A percentile compares a stretch with the other conserved stretches of the same genome.
Evolutionary conservation across 1,140 invertebrate genomes (phyloP).

Genomic region (Listronotus oregonensis): DNA sequence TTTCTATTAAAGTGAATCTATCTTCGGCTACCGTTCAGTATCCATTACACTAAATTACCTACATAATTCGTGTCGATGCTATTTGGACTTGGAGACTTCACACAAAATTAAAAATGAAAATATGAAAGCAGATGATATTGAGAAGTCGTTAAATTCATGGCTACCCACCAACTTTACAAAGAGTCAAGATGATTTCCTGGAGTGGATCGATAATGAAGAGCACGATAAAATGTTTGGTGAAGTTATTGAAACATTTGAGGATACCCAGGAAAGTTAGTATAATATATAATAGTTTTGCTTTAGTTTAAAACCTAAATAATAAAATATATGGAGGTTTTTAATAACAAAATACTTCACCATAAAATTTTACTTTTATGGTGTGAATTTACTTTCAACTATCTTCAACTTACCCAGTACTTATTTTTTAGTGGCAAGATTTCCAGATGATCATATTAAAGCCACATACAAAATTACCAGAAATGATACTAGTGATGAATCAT

Average conservation of each 20-base stretch:
- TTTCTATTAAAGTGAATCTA: constrained; percentile 69
- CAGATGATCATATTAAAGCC: constrained; percentile 59
- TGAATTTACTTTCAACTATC: too few relatives aligned
- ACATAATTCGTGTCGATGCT: constrained; percentile 78
- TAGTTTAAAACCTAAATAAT: too few relatives aligned
- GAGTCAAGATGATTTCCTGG: constrained; percentile 74
- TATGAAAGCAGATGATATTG: constrained; percentile 82
- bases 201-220: constrained; percentile 69
- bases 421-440: constrained; percentile 38
- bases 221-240: constrained; percentile 44
- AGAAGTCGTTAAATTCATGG: constrained; percentile 67
- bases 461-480: constrained; percentile 83
- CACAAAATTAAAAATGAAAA: constrained; percentile 65
- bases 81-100: constrained; percentile 67
- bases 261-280: constrained; percentile 12
- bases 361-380: too few relatives aligned
- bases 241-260: constrained; percentile 31
- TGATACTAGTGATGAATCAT: constrained; percentile 71
- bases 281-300: too few relatives aligned
- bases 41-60: constrained; percentile 81
- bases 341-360: too few relatives aligned
- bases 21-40: constrained; percentile 91
- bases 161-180: constrained; percentile 62
- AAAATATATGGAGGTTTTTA: too few relatives aligned
- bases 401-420: too few relatives aligned